A percentile compares a stretch with the other conserved stretches of the same genome.
Evolutionary conservation across 1,140 invertebrate genomes (phyloP).

Genomic region (Trichoplusia ni): DNA sequence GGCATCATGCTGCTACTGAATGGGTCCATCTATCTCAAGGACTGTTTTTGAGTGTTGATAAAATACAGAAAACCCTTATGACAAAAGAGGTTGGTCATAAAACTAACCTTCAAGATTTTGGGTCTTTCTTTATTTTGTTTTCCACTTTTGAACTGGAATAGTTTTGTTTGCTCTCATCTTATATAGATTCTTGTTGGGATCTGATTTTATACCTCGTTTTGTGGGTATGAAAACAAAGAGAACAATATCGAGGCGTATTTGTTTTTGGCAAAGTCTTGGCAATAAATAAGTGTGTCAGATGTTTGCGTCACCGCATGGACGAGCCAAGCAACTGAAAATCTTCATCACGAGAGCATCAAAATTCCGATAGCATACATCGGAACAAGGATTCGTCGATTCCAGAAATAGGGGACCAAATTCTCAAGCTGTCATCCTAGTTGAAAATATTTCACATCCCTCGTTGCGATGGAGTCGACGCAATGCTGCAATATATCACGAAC

Average conservation of each 20-base stretch:
- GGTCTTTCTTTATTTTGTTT: background rate
- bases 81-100: background rate
- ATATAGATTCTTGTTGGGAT: background rate
- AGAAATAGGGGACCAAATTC: background rate
- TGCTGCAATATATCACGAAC: slow-evolving; percentile 19
- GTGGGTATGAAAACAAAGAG: background rate
- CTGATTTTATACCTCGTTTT: background rate
- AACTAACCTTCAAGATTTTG: background rate
- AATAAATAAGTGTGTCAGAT: no score
- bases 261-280: background rate
- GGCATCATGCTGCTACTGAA: background rate
- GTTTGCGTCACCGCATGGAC: background rate
- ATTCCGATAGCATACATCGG: background rate
- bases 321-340: background rate
- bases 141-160: background rate
- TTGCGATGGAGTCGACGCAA: background rate
- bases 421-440: background rate
- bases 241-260: background rate
- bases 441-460: background rate
- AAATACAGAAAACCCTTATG: background rate
- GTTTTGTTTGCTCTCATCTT: background rate
- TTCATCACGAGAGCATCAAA: background rate
- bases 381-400: background rate
- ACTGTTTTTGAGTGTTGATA: background rate
- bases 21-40: background rate